Conservation (phyloP, 2,113 vertebrate species). For the Clupea harengus region DNA sequence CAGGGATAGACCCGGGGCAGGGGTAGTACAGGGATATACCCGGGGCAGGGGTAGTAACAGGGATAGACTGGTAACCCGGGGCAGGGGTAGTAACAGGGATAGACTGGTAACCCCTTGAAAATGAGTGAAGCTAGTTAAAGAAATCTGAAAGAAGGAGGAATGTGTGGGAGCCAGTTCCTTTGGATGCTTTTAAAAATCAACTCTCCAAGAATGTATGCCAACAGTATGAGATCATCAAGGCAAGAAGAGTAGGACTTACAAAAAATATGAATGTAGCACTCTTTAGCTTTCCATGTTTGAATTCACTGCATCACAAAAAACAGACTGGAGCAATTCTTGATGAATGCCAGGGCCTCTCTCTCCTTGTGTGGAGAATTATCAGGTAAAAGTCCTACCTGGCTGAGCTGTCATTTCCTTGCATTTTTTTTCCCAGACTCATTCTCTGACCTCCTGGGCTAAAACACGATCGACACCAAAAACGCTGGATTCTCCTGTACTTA, state of each 20-base stretch:
- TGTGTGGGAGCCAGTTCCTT: not conserved
- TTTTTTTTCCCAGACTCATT: not conserved
- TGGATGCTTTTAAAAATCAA: not conserved
- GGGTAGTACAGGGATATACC: too few relatives aligned
- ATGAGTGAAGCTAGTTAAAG: not conserved
- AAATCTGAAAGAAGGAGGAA: not conserved
- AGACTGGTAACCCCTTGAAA: too few relatives aligned
- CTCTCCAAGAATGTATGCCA: not conserved
- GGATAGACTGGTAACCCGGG: too few relatives aligned
- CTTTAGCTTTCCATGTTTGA: not conserved
- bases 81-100: too few relatives aligned
- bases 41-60: too few relatives aligned
- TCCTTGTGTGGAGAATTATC: not conserved
- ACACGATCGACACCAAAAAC: not conserved
- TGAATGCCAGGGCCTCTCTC: not conserved
- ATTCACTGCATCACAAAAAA: not conserved
- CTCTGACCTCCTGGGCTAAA: not conserved
- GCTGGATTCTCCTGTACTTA: not conserved
- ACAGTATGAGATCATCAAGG: not conserved
- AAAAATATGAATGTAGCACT: too few relatives aligned
- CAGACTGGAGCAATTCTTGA: constrained; percentile 1
- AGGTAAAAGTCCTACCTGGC: not conserved
- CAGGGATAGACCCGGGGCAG: too few relatives aligned
- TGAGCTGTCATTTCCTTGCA: not conserved
- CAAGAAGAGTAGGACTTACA: not conserved